These are phyloP conservation scores for Ataeniobius toweri DNA, from an alignment of 2,797 vertebrate genomes.

Conservation along the genomic window DNA sequence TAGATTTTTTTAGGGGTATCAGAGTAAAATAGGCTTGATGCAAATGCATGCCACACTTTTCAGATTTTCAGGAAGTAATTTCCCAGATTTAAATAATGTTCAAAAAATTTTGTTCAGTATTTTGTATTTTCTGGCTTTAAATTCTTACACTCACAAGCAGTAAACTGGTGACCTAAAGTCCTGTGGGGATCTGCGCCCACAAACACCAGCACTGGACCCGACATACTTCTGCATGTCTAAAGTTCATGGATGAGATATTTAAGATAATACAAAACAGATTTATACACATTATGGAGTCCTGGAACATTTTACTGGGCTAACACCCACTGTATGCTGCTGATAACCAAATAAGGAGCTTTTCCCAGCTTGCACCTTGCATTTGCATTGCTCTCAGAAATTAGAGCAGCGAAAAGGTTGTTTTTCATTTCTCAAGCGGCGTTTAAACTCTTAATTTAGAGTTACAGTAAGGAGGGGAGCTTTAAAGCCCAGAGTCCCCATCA, in stretches of 20 bases:
- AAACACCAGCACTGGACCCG: constrained; percentile 10
- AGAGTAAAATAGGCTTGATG: no score
- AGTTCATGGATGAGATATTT: constrained; percentile 33
- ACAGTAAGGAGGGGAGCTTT: constrained; percentile 44
- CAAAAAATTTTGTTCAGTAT: no score
- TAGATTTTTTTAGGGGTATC: no score
- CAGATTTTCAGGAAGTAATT: no score
- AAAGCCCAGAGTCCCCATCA: constrained; percentile 30
- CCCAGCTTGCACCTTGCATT: constrained; percentile 2
- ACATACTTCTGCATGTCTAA: constrained; percentile 28
- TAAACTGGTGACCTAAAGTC: constrained; percentile 40
- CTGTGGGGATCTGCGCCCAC: constrained; percentile 22
- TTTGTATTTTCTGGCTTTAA: neutral
- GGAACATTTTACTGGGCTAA: neutral
- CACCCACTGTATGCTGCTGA: neutral
- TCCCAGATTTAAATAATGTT: no score
- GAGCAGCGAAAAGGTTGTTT: constrained; percentile 16
- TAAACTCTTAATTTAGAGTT: constrained; percentile 22
- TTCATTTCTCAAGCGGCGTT: constrained; percentile 39
- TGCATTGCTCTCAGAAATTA: neutral
- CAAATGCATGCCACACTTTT: no score
- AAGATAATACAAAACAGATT: constrained; percentile 23
- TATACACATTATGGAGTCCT: constrained; percentile 14
- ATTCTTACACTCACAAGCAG: constrained; percentile 54
- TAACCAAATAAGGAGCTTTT: constrained; percentile 44